Conservation (phyloP, 1,140 invertebrate genomes). For the Chironomus striatipennis region DNA sequence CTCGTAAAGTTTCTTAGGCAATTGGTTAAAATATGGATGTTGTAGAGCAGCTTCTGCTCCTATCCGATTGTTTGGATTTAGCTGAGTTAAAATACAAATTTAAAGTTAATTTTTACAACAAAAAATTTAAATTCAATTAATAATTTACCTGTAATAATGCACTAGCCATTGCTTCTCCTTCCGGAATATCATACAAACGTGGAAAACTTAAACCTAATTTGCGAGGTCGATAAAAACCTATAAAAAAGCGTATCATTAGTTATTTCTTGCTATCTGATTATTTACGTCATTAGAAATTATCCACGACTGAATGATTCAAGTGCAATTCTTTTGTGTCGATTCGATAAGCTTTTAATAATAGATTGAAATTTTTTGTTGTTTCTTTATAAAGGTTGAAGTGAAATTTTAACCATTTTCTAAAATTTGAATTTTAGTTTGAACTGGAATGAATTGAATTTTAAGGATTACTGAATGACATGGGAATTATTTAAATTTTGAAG, state of each 20-base stretch:
- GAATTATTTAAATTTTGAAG: too few relatives aligned
- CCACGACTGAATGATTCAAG: too few relatives aligned
- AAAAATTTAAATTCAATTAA: not conserved
- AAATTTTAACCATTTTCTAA: too few relatives aligned
- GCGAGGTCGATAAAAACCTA: constrained; percentile 61
- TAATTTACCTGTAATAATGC: constrained; percentile 59
- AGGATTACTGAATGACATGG: too few relatives aligned
- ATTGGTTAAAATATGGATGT: constrained; percentile 82
- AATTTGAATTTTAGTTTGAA: too few relatives aligned
- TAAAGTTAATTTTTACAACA: not conserved
- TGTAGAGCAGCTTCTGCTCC: constrained; percentile 78
- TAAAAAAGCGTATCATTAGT: constrained; percentile 22
- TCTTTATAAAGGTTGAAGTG: too few relatives aligned
- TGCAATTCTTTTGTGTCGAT: too few relatives aligned
- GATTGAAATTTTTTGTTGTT: too few relatives aligned
- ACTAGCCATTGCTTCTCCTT: constrained; percentile 80
- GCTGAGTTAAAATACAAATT: constrained; percentile 32
- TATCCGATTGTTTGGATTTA: constrained; percentile 79
- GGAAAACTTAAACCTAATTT: constrained; percentile 80
- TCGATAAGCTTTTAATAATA: too few relatives aligned
- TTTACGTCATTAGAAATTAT: not conserved
- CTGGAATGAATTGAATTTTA: too few relatives aligned
- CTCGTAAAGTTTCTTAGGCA: constrained; percentile 82
- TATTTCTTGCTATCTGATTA: not conserved
- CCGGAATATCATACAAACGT: constrained; percentile 72